These are phyloP conservation scores for Nomada flava DNA, from an alignment of 2,888 invertebrate species.

Conservation along the genomic window DNA sequence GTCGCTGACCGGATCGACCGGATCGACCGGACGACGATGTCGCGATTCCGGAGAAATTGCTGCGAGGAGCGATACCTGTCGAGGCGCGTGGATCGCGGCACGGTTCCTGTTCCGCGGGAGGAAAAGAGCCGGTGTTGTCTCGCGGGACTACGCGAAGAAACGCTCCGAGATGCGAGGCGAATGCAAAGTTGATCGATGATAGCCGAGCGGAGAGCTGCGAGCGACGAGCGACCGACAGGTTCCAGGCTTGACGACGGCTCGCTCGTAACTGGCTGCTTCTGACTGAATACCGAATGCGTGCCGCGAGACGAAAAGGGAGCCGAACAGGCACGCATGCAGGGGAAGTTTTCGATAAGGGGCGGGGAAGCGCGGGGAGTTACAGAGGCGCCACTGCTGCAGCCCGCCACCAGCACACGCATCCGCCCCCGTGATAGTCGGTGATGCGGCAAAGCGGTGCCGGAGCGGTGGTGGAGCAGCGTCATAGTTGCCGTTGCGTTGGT, in stretches of 20 bases:
- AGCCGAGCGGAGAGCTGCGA: neutral
- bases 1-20: constrained; percentile 3
- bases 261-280: constrained; percentile 83
- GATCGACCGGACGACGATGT: neutral
- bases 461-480: constrained; percentile 39
- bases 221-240: neutral
- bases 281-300: constrained; percentile 83
- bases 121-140: neutral
- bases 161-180: neutral
- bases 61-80: neutral
- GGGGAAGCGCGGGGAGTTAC: constrained; percentile 77
- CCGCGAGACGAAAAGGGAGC: constrained; percentile 81
- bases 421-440: constrained; percentile 57
- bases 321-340: constrained; percentile 81
- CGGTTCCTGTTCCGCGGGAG: neutral
- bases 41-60: neutral
- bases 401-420: constrained; percentile 45
- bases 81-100: constrained; percentile 6
- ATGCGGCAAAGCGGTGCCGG: constrained; percentile 48
- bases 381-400: constrained; percentile 76
- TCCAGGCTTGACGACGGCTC: constrained; percentile 81
- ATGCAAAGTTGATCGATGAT: neutral
- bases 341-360: constrained; percentile 80
- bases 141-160: neutral
- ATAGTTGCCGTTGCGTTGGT: constrained; percentile 64